Percentiles rank a stretch among this genome's conserved stretches.
Evolutionary conservation across 2,888 invertebrate genomes (phyloP).

Genomic region (Teleogryllus oceanicus): DNA sequence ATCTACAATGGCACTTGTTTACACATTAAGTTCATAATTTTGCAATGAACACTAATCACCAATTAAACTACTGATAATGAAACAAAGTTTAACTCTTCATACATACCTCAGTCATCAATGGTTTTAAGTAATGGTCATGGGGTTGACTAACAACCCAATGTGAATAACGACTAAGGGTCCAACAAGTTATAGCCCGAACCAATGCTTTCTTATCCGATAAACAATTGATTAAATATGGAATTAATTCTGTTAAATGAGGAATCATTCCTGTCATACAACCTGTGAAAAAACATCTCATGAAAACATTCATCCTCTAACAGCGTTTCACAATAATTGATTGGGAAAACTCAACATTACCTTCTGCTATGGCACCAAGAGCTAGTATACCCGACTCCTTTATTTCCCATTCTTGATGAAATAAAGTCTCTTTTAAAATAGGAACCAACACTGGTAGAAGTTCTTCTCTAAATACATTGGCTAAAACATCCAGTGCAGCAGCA

Average conservation of each 20-base stretch:
- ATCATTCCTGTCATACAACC: slow-evolving; percentile 96
- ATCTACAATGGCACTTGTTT: too few species aligned
- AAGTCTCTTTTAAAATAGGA: slow-evolving; percentile 93
- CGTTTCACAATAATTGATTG: background rate
- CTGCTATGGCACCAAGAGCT: slow-evolving; percentile 89
- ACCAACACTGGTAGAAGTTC: slow-evolving; percentile 89
- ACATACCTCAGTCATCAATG: slow-evolving; percentile 84
- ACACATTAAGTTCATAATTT: too few species aligned
- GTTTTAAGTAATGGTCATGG: slow-evolving; percentile 89
- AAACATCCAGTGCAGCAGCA: slow-evolving; percentile 94
- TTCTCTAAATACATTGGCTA: slow-evolving; percentile 95
- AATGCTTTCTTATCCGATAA: slow-evolving; percentile 92
- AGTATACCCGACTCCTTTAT: slow-evolving; percentile 92
- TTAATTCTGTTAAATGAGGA: slow-evolving; percentile 90
- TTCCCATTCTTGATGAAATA: slow-evolving; percentile 93
- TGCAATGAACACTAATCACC: too few species aligned
- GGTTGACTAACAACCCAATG: slow-evolving; percentile 98
- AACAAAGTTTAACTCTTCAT: too few species aligned
- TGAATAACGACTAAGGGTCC: slow-evolving; percentile 96
- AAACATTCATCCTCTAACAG: background rate
- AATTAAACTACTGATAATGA: too few species aligned
- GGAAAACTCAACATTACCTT: slow-evolving; percentile 47
- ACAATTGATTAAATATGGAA: slow-evolving; percentile 92
- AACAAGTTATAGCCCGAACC: slow-evolving; percentile 97
- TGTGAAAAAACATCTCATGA: slow-evolving; percentile 37